These are phyloP conservation scores for Cynopterus sphinx DNA, from an alignment of 2,797 vertebrate genomes.

Conservation along the genomic window DNA sequence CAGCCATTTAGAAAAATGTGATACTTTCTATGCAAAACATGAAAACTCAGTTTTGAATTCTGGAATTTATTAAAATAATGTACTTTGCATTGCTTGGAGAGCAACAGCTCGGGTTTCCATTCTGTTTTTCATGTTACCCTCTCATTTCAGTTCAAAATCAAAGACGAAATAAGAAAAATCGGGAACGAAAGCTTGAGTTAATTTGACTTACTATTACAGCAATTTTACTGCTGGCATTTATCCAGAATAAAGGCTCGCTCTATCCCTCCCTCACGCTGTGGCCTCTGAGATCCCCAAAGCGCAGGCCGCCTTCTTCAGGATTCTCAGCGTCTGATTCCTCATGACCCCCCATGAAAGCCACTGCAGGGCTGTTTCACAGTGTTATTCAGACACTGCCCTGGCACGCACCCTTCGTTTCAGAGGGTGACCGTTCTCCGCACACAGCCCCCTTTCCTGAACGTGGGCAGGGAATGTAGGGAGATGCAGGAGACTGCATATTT, in stretches of 20 bases:
- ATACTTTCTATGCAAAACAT: slow-evolving; percentile 35
- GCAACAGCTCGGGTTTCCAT: neutral
- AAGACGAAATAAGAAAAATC: neutral
- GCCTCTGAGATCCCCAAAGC: neutral
- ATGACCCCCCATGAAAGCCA: neutral
- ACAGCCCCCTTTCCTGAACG: neutral
- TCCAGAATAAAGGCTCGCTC: neutral
- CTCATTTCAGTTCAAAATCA: slow-evolving; percentile 1
- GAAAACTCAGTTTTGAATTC: neutral
- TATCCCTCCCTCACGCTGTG: neutral
- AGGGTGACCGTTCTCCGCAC: neutral
- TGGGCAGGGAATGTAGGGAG: neutral
- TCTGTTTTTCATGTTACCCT: neutral
- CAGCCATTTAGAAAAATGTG: neutral
- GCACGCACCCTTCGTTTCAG: neutral
- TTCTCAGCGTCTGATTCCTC: neutral
- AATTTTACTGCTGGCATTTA: neutral
- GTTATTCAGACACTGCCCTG: neutral
- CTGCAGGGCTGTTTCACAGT: neutral
- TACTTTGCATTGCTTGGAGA: neutral
- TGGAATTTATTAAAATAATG: slow-evolving; percentile 39
- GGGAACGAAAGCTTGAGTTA: neutral
- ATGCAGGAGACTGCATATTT: neutral
- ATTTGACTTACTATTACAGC: neutral
- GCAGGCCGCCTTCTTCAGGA: neutral